Conservation (phyloP, 2,888 invertebrate species). For the Stratiomys singularior region DNA sequence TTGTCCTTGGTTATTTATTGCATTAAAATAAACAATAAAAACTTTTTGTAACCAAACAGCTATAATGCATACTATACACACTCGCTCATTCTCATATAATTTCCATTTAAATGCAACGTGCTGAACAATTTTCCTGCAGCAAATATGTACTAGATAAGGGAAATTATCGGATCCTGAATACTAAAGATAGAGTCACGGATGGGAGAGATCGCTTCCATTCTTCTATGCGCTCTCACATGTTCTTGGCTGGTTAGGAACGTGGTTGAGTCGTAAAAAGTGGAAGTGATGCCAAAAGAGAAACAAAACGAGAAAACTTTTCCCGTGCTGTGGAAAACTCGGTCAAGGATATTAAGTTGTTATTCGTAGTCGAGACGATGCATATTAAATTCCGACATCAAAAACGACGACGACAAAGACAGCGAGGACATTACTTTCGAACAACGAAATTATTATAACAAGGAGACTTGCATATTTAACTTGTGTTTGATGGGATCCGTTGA, state of each 20-base stretch:
- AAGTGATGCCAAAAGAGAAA: slow-evolving; percentile 43
- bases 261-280: slow-evolving; percentile 43
- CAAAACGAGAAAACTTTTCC: slow-evolving; percentile 29
- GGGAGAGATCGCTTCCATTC: slow-evolving; percentile 5
- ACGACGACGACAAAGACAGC: background rate
- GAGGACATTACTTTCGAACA: slow-evolving; percentile 51
- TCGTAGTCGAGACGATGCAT: slow-evolving; percentile 51
- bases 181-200: slow-evolving; percentile 17
- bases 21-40: slow-evolving; percentile 26
- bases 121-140: slow-evolving; percentile 31
- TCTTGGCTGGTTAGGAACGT: slow-evolving; percentile 5
- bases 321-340: slow-evolving; percentile 47
- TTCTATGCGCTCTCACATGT: slow-evolving; percentile 14
- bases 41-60: background rate
- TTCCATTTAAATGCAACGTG: slow-evolving; percentile 45
- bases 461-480: slow-evolving; percentile 35
- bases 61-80: background rate
- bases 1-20: slow-evolving; percentile 36
- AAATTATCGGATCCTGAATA: slow-evolving; percentile 30
- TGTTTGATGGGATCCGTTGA: slow-evolving; percentile 45
- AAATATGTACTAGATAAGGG: slow-evolving; percentile 31
- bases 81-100: slow-evolving; percentile 29
- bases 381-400: slow-evolving; percentile 41
- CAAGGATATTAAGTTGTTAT: slow-evolving; percentile 53
- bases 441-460: slow-evolving; percentile 52